These are phyloP conservation scores for Diabrotica balteata DNA, from an alignment of 2,888 invertebrate genomes.

Conservation along the genomic window DNA sequence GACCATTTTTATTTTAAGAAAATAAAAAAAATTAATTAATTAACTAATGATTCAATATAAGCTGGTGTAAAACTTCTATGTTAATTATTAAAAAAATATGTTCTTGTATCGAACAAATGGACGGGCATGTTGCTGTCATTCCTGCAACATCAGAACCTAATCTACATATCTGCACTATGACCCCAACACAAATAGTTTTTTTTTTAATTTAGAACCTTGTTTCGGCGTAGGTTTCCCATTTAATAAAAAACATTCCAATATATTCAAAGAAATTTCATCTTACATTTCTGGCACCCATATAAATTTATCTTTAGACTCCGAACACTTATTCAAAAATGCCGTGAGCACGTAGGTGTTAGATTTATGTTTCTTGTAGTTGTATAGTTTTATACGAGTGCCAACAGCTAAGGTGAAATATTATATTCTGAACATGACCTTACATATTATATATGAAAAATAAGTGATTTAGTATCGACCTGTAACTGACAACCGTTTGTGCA, in stretches of 20 bases:
- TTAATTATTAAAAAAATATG: too few relatives aligned
- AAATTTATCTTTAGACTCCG: constrained; percentile 35
- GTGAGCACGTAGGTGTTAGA: constrained; percentile 49
- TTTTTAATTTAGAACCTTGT: too few relatives aligned
- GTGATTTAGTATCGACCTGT: constrained; percentile 40
- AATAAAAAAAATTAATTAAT: too few relatives aligned
- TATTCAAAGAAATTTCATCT: constrained; percentile 29
- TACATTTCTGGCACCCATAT: constrained; percentile 31
- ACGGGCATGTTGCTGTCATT: too few relatives aligned
- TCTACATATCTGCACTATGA: too few relatives aligned
- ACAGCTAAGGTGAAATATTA: constrained; percentile 53
- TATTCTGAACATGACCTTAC: constrained; percentile 51
- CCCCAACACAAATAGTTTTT: too few relatives aligned
- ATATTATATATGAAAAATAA: constrained; percentile 40
- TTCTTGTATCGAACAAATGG: too few relatives aligned
- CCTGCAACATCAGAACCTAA: too few relatives aligned
- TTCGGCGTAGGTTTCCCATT: constrained; percentile 19
- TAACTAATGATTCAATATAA: too few relatives aligned
- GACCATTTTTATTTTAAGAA: too few relatives aligned
- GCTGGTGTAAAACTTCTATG: too few relatives aligned
- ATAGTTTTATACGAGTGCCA: constrained; percentile 51
- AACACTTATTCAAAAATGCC: constrained; percentile 44
- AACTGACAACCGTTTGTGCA: constrained; percentile 29
- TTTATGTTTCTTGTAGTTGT: constrained; percentile 48
- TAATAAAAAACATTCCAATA: constrained; percentile 26